Percentiles rank a stretch among this genome's conserved stretches.
These are phyloP conservation scores for Strigamia transsilvanica DNA, from an alignment of 2,888 invertebrate species.

Conservation along the genomic window DNA sequence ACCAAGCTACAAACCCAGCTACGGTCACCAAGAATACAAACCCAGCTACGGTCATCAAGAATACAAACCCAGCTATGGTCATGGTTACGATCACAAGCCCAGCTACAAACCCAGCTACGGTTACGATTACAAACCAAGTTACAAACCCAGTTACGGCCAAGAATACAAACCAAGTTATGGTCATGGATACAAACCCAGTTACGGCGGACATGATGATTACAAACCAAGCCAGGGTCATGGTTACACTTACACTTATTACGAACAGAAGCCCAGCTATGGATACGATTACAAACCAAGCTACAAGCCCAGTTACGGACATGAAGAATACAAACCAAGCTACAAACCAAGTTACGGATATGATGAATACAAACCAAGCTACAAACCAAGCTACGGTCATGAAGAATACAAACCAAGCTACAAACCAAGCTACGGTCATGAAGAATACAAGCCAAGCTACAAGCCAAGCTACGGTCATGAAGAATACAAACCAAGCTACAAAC, in stretches of 20 bases:
- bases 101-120: slow-evolving; percentile 50
- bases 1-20: slow-evolving; percentile 40
- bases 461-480: background rate
- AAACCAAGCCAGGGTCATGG: slow-evolving; percentile 50
- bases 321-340: slow-evolving; percentile 52
- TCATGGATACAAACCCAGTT: slow-evolving; percentile 46
- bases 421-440: slow-evolving; percentile 25
- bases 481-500: slow-evolving; percentile 50
- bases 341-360: slow-evolving; percentile 50
- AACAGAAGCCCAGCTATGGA: slow-evolving; percentile 50
- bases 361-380: slow-evolving; percentile 43
- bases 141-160: slow-evolving; percentile 41
- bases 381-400: slow-evolving; percentile 4
- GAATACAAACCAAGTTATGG: slow-evolving; percentile 45
- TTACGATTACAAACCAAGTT: slow-evolving; percentile 42
- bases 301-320: slow-evolving; percentile 51
- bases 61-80: slow-evolving; percentile 48
- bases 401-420: slow-evolving; percentile 43
- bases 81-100: slow-evolving; percentile 40
- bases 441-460: slow-evolving; percentile 32
- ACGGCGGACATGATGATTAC: slow-evolving; percentile 38
- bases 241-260: slow-evolving; percentile 37
- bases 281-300: slow-evolving; percentile 52
- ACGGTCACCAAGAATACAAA: slow-evolving; percentile 50
- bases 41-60: slow-evolving; percentile 37